Percentiles rank a stretch among this genome's conserved stretches.
phyloP scores from a whole-genome alignment of 1,140 invertebrate species.

The Eurosta solidaginis region DNA sequence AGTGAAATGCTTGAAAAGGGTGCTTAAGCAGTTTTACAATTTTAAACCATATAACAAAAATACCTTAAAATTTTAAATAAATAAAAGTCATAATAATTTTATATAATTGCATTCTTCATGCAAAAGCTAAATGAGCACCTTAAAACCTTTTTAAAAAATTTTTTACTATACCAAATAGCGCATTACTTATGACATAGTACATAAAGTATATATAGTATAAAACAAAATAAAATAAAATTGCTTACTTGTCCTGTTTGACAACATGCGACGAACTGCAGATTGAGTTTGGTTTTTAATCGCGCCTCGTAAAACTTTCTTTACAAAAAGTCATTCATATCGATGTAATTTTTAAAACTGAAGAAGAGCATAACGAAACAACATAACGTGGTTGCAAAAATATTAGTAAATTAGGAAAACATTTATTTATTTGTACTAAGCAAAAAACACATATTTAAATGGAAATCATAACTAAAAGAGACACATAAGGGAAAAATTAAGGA shows the following conservation, averaged over 20 bases:
- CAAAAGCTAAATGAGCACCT: background rate
- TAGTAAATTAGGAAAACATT: background rate
- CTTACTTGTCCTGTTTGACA: conserved; percentile 22
- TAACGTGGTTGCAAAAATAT: conserved; percentile 33
- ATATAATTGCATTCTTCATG: background rate
- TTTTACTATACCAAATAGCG: background rate
- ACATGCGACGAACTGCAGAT: conserved; percentile 11
- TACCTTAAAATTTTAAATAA: background rate
- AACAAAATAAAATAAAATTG: background rate
- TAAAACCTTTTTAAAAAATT: background rate
- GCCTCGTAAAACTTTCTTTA: conserved; percentile 35
- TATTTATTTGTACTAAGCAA: conserved; percentile 2
- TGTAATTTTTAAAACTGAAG: conserved; percentile 58
- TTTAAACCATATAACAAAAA: background rate
- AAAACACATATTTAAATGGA: background rate
- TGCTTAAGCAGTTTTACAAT: background rate
- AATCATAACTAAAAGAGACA: background rate
- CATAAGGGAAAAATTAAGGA: background rate
- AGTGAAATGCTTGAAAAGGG: background rate
- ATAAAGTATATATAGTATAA: background rate
- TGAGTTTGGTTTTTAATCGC: background rate
- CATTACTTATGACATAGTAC: background rate
- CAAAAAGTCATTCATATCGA: conserved; percentile 60
- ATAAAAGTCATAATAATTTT: background rate
- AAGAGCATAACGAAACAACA: conserved; percentile 19